Base-by-base conservation (phyloP, 2,797 vertebrate genomes). In the Melanotaenia boesemani region DNA sequence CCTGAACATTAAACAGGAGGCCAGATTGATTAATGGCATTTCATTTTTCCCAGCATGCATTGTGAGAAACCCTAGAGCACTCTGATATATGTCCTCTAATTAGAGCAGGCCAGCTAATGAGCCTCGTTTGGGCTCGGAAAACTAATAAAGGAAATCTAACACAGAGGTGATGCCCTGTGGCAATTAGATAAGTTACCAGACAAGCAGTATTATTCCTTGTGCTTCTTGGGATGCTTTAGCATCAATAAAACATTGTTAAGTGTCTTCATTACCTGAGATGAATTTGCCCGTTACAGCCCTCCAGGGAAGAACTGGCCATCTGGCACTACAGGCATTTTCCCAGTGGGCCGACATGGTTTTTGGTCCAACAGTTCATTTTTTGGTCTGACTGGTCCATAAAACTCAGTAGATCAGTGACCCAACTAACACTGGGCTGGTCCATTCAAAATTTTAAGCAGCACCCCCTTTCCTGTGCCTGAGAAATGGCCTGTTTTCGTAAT, bases 161-260 rank as follows among this genome's bases (percentile, higher is more conserved):
- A 50, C 86, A 77, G 88, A 90, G 90, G 92, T 91, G 91, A 89
- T 89, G 85, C 87, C 89, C 86, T 74, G 76, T 85, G 88, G 93
- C 92, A 94, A 94, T 95, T 92, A 93, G 86, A 91, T 81, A 87
- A 92, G 86, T 90, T 94, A 90, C 89, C 86, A 92, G 91, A 91
- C 92, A 91, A 90, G 90, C 86, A 89, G 79, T 84, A 85, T 93
- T 90, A 91, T 83, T 81, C 67, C 18, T 1, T 70, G 62, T 18
- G 37, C 77, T 86, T 88, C 76, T 70, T 61, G 66, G 77, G 80
- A 74, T 26, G 18, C 75, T 63, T 82, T 72, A 64, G 41, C 55
- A 18, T 74, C 82, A 76, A 66, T 90, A 93, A 87, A 89, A 76
- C 88, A 82, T 80, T 83, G 89, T 92, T 92, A 88, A 86, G 81